Percentiles rank a stretch among this genome's conserved stretches.
These are phyloP conservation scores for Archaeoteleia sp. DNA, from an alignment of 2,888 invertebrate species.

Conservation along the genomic window DNA sequence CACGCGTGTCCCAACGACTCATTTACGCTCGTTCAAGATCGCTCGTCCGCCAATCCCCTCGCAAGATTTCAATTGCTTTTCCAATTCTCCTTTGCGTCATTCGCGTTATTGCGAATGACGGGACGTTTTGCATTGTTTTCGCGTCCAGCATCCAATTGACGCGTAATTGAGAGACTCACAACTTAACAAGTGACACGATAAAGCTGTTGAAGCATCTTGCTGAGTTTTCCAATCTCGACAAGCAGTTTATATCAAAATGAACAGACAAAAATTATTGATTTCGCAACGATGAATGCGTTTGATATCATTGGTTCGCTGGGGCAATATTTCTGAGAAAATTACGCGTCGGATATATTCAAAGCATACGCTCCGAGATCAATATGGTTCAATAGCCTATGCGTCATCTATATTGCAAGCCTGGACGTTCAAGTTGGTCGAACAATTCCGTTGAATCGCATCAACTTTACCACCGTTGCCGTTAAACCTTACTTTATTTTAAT, in stretches of 20 bases:
- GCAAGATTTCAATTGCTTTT: slow-evolving; percentile 32
- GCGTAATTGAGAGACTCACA: no score
- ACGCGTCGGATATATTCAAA: no score
- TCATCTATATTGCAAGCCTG: slow-evolving; percentile 44
- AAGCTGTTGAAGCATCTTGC: no score
- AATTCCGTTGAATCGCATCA: slow-evolving; percentile 45
- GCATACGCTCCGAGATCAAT: slow-evolving; percentile 46
- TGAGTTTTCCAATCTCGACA: no score
- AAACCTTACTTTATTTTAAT: slow-evolving; percentile 42
- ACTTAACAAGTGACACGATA: no score
- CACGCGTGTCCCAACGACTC: no score
- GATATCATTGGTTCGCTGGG: slow-evolving; percentile 13
- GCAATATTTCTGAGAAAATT: slow-evolving; percentile 44
- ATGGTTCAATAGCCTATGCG: slow-evolving; percentile 49
- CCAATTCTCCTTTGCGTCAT: slow-evolving; percentile 30
- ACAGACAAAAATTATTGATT: no score
- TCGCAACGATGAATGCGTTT: no score
- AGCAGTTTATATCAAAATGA: no score
- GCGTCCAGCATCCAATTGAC: slow-evolving; percentile 1
- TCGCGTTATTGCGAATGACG: not conserved
- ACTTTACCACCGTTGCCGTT: slow-evolving; percentile 26
- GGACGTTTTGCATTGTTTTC: slow-evolving; percentile 16
- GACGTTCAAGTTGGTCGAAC: slow-evolving; percentile 45
- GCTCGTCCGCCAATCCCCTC: not conserved
- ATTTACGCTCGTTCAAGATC: no score